These are phyloP conservation scores for Chrysolina americana DNA, from an alignment of 2,888 invertebrate genomes.

Conservation along the genomic window DNA sequence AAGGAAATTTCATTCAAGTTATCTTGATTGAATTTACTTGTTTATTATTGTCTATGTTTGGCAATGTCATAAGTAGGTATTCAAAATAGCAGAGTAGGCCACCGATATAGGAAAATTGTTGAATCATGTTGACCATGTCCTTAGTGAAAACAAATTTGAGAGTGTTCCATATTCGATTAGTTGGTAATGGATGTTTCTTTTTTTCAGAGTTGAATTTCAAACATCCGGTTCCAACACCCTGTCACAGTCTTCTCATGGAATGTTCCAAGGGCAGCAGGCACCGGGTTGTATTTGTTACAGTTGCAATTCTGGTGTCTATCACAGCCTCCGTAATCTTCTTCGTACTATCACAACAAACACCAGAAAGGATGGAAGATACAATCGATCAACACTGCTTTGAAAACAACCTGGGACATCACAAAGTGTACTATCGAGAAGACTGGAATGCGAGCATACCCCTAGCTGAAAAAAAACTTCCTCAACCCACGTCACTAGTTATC, in stretches of 20 bases:
- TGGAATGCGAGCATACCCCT: slow-evolving; percentile 77
- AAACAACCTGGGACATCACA: background rate
- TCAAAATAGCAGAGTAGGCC: too few species aligned
- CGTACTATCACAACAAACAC: background rate
- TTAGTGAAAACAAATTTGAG: background rate
- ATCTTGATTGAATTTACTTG: too few species aligned
- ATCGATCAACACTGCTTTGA: background rate
- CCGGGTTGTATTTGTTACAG: background rate
- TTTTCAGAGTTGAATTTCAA: slow-evolving; percentile 25
- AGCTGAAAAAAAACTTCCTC: slow-evolving; percentile 2
- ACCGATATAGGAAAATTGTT: too few species aligned
- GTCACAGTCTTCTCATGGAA: background rate
- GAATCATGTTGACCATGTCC: background rate
- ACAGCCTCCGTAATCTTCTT: background rate
- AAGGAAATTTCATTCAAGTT: too few species aligned
- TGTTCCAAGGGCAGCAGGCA: background rate
- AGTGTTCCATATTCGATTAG: background rate
- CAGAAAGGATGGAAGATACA: background rate
- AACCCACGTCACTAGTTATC: slow-evolving; percentile 61
- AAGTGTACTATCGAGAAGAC: background rate
- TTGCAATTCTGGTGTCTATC: background rate
- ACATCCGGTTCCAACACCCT: background rate
- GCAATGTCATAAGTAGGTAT: too few species aligned
- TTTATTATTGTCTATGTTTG: too few species aligned
- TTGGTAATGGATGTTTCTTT: background rate